Percentiles rank a stretch among this genome's conserved stretches.
These are phyloP conservation scores for Hymenochirus boettgeri DNA, from an alignment of 2,113 vertebrate genomes.

Conservation along the genomic window DNA sequence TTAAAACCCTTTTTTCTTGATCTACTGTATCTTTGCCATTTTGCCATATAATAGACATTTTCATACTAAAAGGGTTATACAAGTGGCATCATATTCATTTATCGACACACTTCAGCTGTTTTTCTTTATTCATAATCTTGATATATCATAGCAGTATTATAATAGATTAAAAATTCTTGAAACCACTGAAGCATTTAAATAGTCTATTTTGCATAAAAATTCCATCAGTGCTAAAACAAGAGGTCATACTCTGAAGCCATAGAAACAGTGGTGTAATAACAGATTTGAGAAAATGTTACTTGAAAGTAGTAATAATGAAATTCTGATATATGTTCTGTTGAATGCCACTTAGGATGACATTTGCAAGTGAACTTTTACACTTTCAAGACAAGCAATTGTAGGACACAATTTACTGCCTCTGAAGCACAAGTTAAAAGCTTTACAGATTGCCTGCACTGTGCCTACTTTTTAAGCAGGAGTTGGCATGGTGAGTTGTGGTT, in stretches of 20 bases:
- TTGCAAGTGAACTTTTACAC: too few relatives aligned
- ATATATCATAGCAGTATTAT: conserved; percentile 1
- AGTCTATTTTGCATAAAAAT: conserved; percentile 34
- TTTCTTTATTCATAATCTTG: conserved; percentile 29
- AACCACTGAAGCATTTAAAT: conserved; percentile 32
- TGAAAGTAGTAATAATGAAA: conserved; percentile 2
- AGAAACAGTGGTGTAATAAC: background rate
- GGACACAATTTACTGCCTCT: too few relatives aligned
- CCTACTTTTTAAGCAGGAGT: too few relatives aligned
- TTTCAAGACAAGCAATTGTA: too few relatives aligned
- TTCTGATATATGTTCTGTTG: background rate
- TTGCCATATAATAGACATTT: too few relatives aligned
- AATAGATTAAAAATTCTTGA: conserved; percentile 25
- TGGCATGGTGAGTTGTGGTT: too few relatives aligned
- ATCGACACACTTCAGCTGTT: conserved; percentile 28
- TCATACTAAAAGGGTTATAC: too few relatives aligned
- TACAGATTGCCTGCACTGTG: too few relatives aligned
- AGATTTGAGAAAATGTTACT: conserved; percentile 10
- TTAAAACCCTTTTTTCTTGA: too few relatives aligned
- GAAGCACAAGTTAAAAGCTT: too few relatives aligned
- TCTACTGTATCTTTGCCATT: too few relatives aligned
- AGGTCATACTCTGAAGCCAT: conserved; percentile 16
- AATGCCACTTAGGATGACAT: too few relatives aligned
- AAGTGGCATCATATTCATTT: conserved; percentile 12
- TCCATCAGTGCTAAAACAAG: conserved; percentile 31